Conservation (phyloP, 2,113 vertebrate genomes). For the Athene noctua region DNA sequence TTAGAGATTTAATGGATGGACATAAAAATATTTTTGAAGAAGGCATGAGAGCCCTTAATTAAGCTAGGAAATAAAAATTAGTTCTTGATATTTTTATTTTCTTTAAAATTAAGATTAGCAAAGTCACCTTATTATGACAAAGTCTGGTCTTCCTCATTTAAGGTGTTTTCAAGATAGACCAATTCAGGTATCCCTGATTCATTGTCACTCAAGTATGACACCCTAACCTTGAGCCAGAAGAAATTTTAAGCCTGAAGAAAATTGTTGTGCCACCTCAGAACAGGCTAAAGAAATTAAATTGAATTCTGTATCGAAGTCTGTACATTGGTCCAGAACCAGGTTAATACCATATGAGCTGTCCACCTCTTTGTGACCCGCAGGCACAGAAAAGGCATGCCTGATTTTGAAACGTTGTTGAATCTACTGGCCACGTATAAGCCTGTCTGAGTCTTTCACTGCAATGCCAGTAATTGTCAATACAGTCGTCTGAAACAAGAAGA, state of each 20-base stretch:
- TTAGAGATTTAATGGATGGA: not conserved
- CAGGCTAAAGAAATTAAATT: constrained; percentile 31
- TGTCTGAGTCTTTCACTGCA: not conserved
- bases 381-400: not conserved
- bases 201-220: not conserved
- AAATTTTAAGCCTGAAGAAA: not conserved
- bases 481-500: not conserved
- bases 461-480: not conserved
- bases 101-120: not conserved
- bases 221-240: not conserved
- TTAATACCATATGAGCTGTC: constrained; percentile 25
- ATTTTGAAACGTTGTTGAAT: not conserved
- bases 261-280: not conserved
- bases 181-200: not conserved
- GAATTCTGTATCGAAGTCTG: not conserved
- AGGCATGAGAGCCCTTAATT: not conserved
- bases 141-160: not conserved
- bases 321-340: not conserved
- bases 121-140: not conserved
- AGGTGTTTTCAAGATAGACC: not conserved
- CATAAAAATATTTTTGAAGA: not conserved
- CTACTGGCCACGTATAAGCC: not conserved
- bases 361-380: not conserved
- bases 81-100: not conserved
- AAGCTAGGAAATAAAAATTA: not conserved